These are phyloP conservation scores for Smutsia gigantea DNA, from an alignment of 2,797 vertebrate genomes.

Conservation along the genomic window DNA sequence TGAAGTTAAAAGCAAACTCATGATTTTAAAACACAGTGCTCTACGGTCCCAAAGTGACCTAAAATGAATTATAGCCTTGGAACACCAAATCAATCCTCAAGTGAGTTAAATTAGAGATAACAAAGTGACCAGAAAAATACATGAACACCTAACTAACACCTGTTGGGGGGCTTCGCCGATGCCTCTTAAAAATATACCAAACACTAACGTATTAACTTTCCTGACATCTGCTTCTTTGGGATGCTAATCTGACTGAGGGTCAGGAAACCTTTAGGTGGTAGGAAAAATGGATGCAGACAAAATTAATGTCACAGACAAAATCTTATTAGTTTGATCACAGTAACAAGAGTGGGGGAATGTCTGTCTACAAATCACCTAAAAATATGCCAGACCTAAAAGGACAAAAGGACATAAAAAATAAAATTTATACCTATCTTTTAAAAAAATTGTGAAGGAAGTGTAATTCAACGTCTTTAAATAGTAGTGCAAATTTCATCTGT, in stretches of 20 bases:
- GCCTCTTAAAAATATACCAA: neutral
- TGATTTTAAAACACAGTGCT: slow-evolving; percentile 72
- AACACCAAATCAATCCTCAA: neutral
- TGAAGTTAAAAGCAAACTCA: slow-evolving; percentile 71
- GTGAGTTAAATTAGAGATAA: neutral
- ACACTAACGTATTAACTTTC: neutral
- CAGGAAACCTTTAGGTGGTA: neutral
- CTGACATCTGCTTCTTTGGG: neutral
- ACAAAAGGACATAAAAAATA: slow-evolving; percentile 36
- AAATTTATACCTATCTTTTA: slow-evolving; percentile 1
- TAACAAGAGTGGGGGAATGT: neutral
- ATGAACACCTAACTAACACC: neutral
- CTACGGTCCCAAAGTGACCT: slow-evolving; percentile 29
- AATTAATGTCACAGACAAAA: neutral
- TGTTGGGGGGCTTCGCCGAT: neutral
- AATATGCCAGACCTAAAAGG: slow-evolving; percentile 36
- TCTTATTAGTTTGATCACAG: slow-evolving; percentile 32
- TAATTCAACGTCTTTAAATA: slow-evolving; percentile 81
- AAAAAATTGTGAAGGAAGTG: slow-evolving; percentile 74
- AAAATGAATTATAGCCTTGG: neutral
- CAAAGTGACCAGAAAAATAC: neutral
- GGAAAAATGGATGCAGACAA: slow-evolving; percentile 44
- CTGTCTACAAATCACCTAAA: neutral
- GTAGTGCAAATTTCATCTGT: slow-evolving; percentile 86
- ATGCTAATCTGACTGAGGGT: neutral